Base-by-base conservation (phyloP, 2,113 vertebrate species). In the Saimiri boliviensis region DNA sequence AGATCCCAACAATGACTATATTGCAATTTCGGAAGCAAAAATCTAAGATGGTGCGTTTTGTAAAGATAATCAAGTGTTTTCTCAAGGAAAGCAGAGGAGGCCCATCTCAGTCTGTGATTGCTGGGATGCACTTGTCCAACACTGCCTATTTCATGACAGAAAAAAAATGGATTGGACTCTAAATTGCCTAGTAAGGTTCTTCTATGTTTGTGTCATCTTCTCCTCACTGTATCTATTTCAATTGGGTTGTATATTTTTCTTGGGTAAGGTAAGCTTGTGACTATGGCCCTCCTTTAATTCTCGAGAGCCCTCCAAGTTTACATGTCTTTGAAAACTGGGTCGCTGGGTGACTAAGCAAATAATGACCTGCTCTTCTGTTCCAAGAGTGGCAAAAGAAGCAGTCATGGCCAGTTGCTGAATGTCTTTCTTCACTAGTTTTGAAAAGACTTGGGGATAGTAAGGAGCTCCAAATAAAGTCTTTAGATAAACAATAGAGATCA, bases 371-470 rank as follows among this genome's bases (percentile, higher is more conserved):
- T 76, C n/a, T 52, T 49, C 25, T 40, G 13, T 19, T 56, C 35
- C 11, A 21, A 35, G 23, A 21, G 2, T 27, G n/a, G 42, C 13
- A 74, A 14, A 30, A 63, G 37, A 25, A 74, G 32, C 12, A 35
- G 3, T 21, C 47, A 4, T 0, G 2, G 19, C 52, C 74, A 52
- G 27, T 35, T 89, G 19, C 80, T 92, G 74, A 76, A 45, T 85
- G 71, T 68, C 25, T 83, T 87, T 60, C 25, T 42, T 25, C 47
- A 96, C 13, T 17, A 66, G 11, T 89, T 95, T 74, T 35, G 42
- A 35, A 86, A 91, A 83, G n/a, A 45, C 10, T 8, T 20, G 11
- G 49, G 23, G 8, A 27, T 25, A 25, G 35, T 19, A 19, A 79
- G 74, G 35, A 83, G 14, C 56, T 13, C 6, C 19, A 56, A 89